Evolutionary conservation across 2,888 invertebrate genomes (phyloP), one percentile per base, ranked within the genome.

Genomic region (Pecten maximus): DNA sequence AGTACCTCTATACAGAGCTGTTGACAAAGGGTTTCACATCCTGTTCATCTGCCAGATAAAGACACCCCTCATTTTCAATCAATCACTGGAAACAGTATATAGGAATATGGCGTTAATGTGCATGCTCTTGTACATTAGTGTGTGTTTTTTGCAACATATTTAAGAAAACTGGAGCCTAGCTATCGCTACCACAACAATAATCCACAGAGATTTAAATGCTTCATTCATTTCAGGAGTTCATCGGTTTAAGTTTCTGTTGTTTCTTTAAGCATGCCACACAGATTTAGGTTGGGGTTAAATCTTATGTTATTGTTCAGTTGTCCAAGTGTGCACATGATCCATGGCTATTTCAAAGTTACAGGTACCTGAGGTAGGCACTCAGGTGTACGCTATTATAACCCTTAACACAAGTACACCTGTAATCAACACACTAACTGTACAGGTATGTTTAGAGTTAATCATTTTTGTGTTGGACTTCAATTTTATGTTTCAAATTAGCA

Each of bases 211-310:
- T 54, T 54, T 54, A 54, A 54, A 54, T 74, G 74, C 74, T 74
- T 74, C 35, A 74, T 74, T 74, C 74, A 74, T 35, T 74, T 35
- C 28, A 54, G 50, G 19, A 54, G 15, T 54, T 54, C 16, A 74
- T 74, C 74, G 74, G 74, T 74, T 74, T 74, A 74, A 74, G 74
- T 74, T 74, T 74, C 74, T 74, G 74, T 74, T 74, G 74, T 74
- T 74, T 74, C 74, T 35, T 35, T 74, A 74, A 74, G 35, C 74
- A 28, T 74, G 74, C 74, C 74, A 74, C 74, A 35, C 28, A 35
- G 74, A 74, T 74, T 74, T 28, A 28, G 23, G 74, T 74, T 35
- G 28, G 12, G 74, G 74, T 74, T 23, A 74, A 74, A 74, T 74
- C 74, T 35, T 0, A 12, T 74, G 74, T 74, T 74, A 74, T 74